A percentile compares a stretch with the other conserved stretches of the same genome.
These are phyloP conservation scores for Thermophis baileyi DNA, from an alignment of 2,113 vertebrate genomes.

Conservation along the genomic window DNA sequence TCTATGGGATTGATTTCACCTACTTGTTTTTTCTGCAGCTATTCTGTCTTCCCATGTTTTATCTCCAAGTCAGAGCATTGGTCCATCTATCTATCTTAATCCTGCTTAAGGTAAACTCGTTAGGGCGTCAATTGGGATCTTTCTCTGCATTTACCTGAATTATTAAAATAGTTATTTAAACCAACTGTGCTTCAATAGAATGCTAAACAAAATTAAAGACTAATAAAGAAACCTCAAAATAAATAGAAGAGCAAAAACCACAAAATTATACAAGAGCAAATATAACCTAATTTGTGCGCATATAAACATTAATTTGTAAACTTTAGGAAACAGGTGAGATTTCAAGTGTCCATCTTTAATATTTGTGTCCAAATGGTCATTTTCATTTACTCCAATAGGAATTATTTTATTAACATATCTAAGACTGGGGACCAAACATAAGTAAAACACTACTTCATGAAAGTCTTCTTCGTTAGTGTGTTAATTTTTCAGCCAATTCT, in stretches of 20 bases:
- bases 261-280: neutral
- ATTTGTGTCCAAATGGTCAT: neutral
- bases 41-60: neutral
- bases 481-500: neutral
- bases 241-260: neutral
- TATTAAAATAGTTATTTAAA: neutral
- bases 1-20: neutral
- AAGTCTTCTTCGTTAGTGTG: neutral
- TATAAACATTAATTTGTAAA: neutral
- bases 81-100: too few species aligned
- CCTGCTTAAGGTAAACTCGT: neutral
- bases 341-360: neutral
- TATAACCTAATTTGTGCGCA: neutral
- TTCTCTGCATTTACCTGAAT: neutral
- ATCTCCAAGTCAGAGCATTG: neutral
- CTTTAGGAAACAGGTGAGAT: neutral
- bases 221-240: neutral
- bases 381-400: neutral
- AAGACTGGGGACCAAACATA: neutral
- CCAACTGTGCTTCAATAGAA: neutral
- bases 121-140: neutral
- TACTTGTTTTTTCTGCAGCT: neutral
- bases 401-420: neutral
- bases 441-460: neutral
- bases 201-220: neutral